Evolutionary conservation across 2,888 invertebrate species (phyloP).

Genomic region (Acleris cristana): DNA sequence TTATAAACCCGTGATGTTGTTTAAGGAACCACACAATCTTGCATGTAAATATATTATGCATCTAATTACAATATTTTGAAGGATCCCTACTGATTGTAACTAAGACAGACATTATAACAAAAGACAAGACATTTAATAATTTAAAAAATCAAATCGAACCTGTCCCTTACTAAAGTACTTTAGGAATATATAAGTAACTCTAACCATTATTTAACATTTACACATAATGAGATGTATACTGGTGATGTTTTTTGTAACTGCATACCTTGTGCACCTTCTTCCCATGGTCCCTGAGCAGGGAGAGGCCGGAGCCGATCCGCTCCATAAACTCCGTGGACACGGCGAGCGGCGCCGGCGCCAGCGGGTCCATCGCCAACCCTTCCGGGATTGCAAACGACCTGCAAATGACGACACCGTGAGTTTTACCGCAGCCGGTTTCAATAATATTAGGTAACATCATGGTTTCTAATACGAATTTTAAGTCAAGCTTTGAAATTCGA

Average conservation of each 20-base stretch:
- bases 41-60: too few species aligned
- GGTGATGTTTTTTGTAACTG: background rate
- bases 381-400: conserved; percentile 79
- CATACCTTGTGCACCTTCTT: conserved; percentile 78
- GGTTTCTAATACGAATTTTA: conserved; percentile 19
- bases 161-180: too few species aligned
- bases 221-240: too few species aligned
- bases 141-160: too few species aligned
- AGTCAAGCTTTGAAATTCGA: background rate
- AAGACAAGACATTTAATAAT: too few species aligned
- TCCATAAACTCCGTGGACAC: conserved; percentile 77
- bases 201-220: too few species aligned
- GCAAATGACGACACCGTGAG: conserved; percentile 31
- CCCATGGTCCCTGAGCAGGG: conserved; percentile 72
- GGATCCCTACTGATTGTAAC: too few species aligned
- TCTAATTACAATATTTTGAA: too few species aligned
- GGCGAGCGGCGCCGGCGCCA: conserved; percentile 74
- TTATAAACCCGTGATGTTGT: too few species aligned
- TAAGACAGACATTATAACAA: too few species aligned
- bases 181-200: too few species aligned
- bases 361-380: conserved; percentile 78
- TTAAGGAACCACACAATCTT: too few species aligned
- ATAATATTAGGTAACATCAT: conserved; percentile 6
- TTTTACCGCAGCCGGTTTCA: conserved; percentile 24
- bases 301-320: conserved; percentile 74